Evolutionary conservation across 2,797 vertebrate species (phyloP), one percentile per base, ranked within the genome.

Genomic region (Huso huso): DNA sequence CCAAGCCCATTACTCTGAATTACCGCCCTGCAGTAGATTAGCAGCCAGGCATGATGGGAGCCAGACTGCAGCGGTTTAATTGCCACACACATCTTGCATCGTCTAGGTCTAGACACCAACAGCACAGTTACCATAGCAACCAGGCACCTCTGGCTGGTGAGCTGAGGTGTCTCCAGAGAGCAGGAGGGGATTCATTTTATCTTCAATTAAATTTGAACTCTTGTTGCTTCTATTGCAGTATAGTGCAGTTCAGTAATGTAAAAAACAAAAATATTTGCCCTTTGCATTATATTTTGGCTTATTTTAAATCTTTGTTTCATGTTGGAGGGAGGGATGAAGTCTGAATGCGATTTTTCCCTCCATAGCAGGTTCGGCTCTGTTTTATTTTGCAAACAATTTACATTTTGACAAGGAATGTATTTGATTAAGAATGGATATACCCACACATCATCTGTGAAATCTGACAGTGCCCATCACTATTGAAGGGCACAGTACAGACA

Each of bases 71-170:
- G 61, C 1, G 37, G 37, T 64, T 64, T 69, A 69, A 69, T 69
- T 69, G 62, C 62, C 49, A 57, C 15, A 13, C 62, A 51, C 63
- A 55, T 58, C 67, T 64, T 51, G 50, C 48, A 48, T 53, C 48
- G 67, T 55, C 67, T 59, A 69, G 67, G 67, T 55, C 67, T 59
- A 69, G 67, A 69, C 67, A 69, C 61, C 57, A 52, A 55, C 49
- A 52, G 63, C 49, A 62, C 61, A 58, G 67, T 69, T 69, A 57
- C 62, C 62, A 64, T 57, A 13, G 62, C 48, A 55, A 59, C 62
- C 52, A 8, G 10, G 53, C 13, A 69, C 53, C 52, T 63, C 49
- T 64, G 67, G 52, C 63, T 50, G 52, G 52, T 49, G 48, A 49
- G 48, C 53, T 69, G 48, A 64, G 67, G 67, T 63, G 52, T 51